These are phyloP conservation scores for Thaumatotibia leucotreta DNA, from an alignment of 1,140 invertebrate genomes.

Conservation along the genomic window DNA sequence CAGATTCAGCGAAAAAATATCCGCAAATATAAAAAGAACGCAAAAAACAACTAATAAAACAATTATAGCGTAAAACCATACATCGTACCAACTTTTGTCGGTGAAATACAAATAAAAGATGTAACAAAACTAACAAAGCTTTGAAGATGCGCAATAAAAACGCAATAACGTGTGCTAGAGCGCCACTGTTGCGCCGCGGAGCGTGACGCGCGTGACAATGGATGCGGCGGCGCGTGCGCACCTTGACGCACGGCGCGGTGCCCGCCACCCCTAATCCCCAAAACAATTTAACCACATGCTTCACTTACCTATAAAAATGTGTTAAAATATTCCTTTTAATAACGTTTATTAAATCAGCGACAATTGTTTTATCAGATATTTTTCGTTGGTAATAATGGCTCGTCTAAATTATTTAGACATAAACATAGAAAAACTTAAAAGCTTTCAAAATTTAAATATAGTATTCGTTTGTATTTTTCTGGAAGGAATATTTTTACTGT, in stretches of 20 bases:
- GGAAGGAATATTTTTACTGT: too few relatives aligned
- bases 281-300: slow-evolving; percentile 2
- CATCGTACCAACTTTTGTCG: slow-evolving; percentile 54
- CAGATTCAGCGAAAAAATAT: not conserved
- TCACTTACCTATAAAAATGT: not conserved
- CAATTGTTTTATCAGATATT: not conserved
- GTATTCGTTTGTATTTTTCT: too few relatives aligned
- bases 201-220: slow-evolving; percentile 58
- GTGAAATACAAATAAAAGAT: slow-evolving; percentile 63
- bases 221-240: slow-evolving; percentile 55
- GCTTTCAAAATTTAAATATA: too few relatives aligned
- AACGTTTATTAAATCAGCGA: not conserved
- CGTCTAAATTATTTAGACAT: too few relatives aligned
- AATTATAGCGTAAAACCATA: slow-evolving; percentile 70
- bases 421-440: too few relatives aligned
- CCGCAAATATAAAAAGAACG: slow-evolving; percentile 12
- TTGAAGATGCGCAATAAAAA: slow-evolving; percentile 73
- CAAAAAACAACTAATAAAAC: slow-evolving; percentile 38
- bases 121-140: slow-evolving; percentile 63
- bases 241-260: slow-evolving; percentile 32
- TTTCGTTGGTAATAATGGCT: too few relatives aligned
- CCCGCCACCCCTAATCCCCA: slow-evolving; percentile 15
- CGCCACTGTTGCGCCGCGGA: slow-evolving; percentile 36
- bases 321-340: not conserved
- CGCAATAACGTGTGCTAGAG: slow-evolving; percentile 61